phyloP scores from a whole-genome alignment of 2,113 vertebrate genomes.

The Puntigrus tetrazona region DNA sequence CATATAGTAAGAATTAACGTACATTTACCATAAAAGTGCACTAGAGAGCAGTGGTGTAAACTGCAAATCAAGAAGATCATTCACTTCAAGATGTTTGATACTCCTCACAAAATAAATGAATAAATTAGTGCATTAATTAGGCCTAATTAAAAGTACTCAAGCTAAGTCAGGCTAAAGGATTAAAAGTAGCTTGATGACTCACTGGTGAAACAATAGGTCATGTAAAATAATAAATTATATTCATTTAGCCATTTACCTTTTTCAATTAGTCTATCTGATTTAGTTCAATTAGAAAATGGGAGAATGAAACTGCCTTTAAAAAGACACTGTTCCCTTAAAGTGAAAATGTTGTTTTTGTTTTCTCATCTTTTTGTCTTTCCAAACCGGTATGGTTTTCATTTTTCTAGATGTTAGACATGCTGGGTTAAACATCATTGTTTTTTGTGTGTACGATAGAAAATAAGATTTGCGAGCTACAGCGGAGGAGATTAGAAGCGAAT shows the following conservation, averaged over 20 bases:
- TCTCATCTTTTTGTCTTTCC: neutral
- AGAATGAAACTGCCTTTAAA: neutral
- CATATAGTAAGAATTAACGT: neutral
- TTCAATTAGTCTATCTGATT: neutral
- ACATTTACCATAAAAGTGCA: neutral
- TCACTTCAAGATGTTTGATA: neutral
- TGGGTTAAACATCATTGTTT: neutral
- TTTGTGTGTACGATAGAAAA: too few species aligned
- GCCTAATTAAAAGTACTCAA: conserved; percentile 12
- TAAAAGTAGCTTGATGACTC: conserved; percentile 19
- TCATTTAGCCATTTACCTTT: neutral
- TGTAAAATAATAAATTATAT: neutral
- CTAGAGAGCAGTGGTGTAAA: neutral
- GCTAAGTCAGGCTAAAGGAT: neutral
- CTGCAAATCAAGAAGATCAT: neutral
- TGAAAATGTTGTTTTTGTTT: neutral
- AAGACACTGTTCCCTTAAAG: neutral
- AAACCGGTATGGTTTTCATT: neutral
- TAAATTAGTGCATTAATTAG: neutral
- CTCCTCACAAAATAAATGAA: neutral
- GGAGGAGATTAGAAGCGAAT: too few species aligned
- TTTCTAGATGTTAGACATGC: neutral
- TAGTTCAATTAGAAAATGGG: neutral
- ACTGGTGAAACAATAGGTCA: conserved; percentile 12
- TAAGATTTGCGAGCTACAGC: too few species aligned